Conservation (phyloP, 2,888 invertebrate species). For the Phania funesta region DNA sequence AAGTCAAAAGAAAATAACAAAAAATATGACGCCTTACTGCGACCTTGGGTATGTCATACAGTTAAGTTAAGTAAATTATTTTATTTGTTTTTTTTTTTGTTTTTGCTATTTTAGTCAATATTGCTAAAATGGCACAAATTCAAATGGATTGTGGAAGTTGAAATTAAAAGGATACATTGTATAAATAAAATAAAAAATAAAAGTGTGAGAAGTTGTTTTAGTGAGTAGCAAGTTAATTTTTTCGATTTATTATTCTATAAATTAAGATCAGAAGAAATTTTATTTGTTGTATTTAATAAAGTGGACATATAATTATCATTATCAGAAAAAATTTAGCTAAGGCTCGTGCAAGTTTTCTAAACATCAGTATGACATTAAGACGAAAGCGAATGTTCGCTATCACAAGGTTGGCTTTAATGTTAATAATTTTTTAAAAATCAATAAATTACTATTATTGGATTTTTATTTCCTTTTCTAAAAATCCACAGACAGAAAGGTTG, state of each 20-base stretch:
- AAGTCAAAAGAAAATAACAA: not conserved
- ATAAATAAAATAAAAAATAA: not conserved
- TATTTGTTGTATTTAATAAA: no score
- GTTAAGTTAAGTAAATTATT: not conserved
- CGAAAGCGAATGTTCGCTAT: no score
- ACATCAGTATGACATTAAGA: no score
- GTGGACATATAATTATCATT: no score
- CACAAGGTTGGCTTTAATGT: no score
- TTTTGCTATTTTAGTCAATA: constrained; percentile 13
- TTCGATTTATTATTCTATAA: not conserved
- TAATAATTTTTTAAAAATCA: no score
- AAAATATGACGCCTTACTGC: constrained; percentile 18
- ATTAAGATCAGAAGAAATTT: not conserved
- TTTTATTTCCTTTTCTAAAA: no score
- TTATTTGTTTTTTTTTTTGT: not conserved
- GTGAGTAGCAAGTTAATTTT: not conserved
- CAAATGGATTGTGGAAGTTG: not conserved
- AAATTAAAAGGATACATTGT: constrained; percentile 1
- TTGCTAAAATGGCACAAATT: constrained; percentile 5
- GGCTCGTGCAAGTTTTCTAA: no score
- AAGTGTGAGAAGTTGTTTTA: not conserved
- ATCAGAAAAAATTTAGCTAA: no score
- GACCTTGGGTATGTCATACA: constrained; percentile 24
- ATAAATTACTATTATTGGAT: no score
- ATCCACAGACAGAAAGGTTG: no score